These are phyloP conservation scores for Bombus pyrosoma DNA, from an alignment of 1,140 invertebrate species.

Conservation along the genomic window DNA sequence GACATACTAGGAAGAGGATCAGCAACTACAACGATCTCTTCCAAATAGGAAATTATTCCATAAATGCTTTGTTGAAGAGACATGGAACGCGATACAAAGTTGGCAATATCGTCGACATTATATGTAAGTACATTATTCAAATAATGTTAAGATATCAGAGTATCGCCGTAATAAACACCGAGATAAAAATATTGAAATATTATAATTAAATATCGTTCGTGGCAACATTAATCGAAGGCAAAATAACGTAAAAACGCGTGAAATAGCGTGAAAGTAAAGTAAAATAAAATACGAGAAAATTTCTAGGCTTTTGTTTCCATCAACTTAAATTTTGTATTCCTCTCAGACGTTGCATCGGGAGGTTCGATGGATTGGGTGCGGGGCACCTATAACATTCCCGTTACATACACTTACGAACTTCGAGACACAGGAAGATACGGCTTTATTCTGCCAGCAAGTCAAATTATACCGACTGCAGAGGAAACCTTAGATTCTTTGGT, in stretches of 20 bases:
- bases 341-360: slow-evolving; percentile 85
- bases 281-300: neutral
- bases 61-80: slow-evolving; percentile 40
- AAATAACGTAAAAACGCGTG: fast-evolving
- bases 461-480: slow-evolving; percentile 88
- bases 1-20: slow-evolving; percentile 83
- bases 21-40: slow-evolving; percentile 85
- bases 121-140: slow-evolving; percentile 51
- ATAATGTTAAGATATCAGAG: neutral
- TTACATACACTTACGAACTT: slow-evolving; percentile 88
- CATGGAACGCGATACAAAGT: slow-evolving; percentile 63
- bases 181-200: no score
- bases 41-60: slow-evolving; percentile 37
- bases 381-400: slow-evolving; percentile 84
- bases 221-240: neutral
- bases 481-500: slow-evolving; percentile 87
- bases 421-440: slow-evolving; percentile 89
- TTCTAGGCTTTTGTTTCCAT: neutral
- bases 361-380: slow-evolving; percentile 90
- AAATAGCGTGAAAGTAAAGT: neutral
- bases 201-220: neutral
- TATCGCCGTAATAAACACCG: neutral
- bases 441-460: slow-evolving; percentile 88
- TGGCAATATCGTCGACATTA: slow-evolving; percentile 60
- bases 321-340: neutral